Conservation (phyloP, 2,113 vertebrate genomes). For the Cisticola juncidis region DNA sequence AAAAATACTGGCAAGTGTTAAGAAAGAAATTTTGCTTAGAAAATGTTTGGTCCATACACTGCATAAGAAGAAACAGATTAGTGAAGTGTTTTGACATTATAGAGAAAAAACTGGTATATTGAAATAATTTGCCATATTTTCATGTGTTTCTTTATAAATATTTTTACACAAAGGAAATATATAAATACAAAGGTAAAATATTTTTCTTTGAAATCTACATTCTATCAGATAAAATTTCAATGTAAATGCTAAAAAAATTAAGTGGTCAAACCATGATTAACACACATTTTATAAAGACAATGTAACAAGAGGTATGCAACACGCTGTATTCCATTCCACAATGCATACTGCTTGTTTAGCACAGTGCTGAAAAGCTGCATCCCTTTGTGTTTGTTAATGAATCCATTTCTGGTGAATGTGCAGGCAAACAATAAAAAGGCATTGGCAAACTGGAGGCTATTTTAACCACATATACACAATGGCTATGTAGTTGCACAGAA, state of each 20-base stretch:
- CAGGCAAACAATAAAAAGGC: constrained; percentile 59
- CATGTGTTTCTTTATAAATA: constrained; percentile 11
- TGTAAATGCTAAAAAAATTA: background rate
- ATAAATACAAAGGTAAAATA: constrained; percentile 2
- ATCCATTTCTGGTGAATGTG: background rate
- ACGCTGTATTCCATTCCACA: background rate
- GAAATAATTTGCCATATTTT: background rate
- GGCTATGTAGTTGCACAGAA: background rate
- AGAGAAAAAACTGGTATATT: background rate
- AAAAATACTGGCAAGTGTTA: background rate
- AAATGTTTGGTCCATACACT: background rate
- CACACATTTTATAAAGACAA: background rate
- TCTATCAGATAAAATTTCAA: background rate
- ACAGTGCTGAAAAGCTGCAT: constrained; percentile 33
- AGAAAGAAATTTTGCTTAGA: background rate
- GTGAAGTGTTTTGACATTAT: background rate
- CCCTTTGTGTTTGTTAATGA: background rate
- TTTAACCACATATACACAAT: constrained; percentile 18
- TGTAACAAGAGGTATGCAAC: constrained; percentile 13
- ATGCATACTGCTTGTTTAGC: constrained; percentile 14
- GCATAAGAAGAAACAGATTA: background rate
- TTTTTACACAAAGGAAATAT: constrained; percentile 10
- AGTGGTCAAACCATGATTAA: background rate
- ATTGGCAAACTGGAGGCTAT: constrained; percentile 40
- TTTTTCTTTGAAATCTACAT: background rate